phyloP scores from a whole-genome alignment of 2,888 invertebrate genomes.

The Sclerodermus sp. region DNA sequence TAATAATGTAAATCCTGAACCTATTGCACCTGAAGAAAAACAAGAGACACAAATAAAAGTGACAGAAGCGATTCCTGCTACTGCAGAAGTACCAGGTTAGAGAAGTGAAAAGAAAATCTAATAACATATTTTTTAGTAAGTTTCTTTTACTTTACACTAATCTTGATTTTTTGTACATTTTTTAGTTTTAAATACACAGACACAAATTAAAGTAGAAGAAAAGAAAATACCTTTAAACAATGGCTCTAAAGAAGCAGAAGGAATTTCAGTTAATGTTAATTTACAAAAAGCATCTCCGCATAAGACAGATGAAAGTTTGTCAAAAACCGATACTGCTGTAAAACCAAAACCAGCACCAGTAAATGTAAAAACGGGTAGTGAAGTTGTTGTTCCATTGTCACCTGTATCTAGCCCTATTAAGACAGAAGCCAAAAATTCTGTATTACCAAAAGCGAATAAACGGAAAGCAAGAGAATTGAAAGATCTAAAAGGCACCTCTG shows the following conservation, averaged over 20 bases:
- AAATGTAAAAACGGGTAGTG: conserved; percentile 5
- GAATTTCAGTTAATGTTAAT: conserved; percentile 19
- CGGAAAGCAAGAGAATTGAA: conserved; percentile 51
- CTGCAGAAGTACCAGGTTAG: conserved; percentile 34
- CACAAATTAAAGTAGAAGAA: conserved; percentile 46
- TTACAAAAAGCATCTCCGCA: conserved; percentile 19
- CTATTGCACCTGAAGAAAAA: conserved; percentile 18
- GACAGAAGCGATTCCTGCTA: conserved; percentile 18
- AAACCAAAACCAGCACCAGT: conserved; percentile 23
- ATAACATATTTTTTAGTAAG: neutral
- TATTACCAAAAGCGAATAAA: conserved; percentile 40
- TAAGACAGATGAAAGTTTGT: conserved; percentile 23
- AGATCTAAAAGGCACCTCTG: conserved; percentile 39
- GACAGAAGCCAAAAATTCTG: conserved; percentile 17
- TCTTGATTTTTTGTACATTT: conserved; percentile 1
- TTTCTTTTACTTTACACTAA: neutral
- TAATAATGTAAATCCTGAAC: conserved; percentile 45
- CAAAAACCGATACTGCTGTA: conserved; percentile 25
- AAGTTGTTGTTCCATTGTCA: neutral
- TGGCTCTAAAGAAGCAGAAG: conserved; percentile 40
- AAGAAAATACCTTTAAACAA: conserved; percentile 43
- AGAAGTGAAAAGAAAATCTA: conserved; percentile 12
- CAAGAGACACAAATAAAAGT: conserved; percentile 7
- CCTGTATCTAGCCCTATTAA: conserved; percentile 9
- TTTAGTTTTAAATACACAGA: conserved; percentile 23